Evolutionary conservation across 2,113 vertebrate species (phyloP), one percentile per base, ranked within the genome.

Genomic region (Phalacrocorax pelagicus): DNA sequence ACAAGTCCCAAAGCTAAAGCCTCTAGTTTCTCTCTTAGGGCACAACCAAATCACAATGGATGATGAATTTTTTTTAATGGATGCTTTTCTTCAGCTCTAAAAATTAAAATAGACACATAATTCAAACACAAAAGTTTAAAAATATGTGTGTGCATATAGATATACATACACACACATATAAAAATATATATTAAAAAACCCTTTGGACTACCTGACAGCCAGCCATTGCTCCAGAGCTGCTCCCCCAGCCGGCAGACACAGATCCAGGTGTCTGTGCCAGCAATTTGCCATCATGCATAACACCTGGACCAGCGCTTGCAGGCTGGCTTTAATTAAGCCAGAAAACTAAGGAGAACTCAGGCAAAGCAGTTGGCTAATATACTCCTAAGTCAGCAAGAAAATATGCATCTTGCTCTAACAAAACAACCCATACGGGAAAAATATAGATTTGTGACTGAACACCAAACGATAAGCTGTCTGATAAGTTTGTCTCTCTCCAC

Each of bases 281-380:
- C 73, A 52, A 6, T 47, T 75, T 42, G 12, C 63, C 72, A 81
- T 38, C 44, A 32, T 4, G 30, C 23, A 2, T 11, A 71, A 51
- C 79, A 94, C 88, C 92, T 96, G 75, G 72, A 40, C 27, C 58
- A 29, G 30, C 6, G 0, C 61, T 42, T 77, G 29, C 40, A 79
- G 82, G 29, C 40, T 88, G 93, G 26, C 24, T 86, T 90, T 90
- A 92, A 92, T 88, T 77, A 95, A 90, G 16, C 22, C 81, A 84
- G 52, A 84, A 86, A 81, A 55, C 15, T 44, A 51, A 44, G 18
- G 47, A 58, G 46, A 78, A 26, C 18, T 61, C n/a, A 14, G 27
- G 54, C 16, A 86, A 81, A 75, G 40, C 32, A 24, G 23, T 27
- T 84, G 38, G 46, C 71, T 80, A 22, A 75, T 27, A 29, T 2